Percentiles rank a stretch among this genome's conserved stretches.
Conservation (phyloP, 2,113 vertebrate genomes). For the Oncorhynchus mykiss region DNA sequence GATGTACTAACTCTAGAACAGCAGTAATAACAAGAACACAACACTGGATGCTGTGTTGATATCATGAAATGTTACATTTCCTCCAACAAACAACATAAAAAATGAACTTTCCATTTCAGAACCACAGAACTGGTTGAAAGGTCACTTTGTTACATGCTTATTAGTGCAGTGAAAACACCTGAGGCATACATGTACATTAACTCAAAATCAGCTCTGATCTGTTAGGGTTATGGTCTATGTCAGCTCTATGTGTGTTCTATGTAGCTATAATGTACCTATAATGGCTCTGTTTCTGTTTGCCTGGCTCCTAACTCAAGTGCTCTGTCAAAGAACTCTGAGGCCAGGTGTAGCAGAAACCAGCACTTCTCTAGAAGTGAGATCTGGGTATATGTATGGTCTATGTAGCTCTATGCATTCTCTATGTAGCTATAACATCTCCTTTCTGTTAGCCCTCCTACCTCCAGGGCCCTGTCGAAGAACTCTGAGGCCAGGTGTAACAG, state of each 20-base stretch:
- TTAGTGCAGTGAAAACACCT: background rate
- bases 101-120: background rate
- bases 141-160: background rate
- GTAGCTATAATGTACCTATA: background rate
- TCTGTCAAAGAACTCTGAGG: slow-evolving; percentile 80
- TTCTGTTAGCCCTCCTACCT: slow-evolving; percentile 68
- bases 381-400: slow-evolving; percentile 82
- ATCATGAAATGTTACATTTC: slow-evolving; percentile 4
- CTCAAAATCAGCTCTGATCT: no score
- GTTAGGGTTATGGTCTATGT: slow-evolving; percentile 60
- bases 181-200: background rate
- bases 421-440: background rate
- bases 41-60: background rate
- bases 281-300: background rate
- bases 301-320: slow-evolving; percentile 76
- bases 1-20: background rate
- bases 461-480: slow-evolving; percentile 80
- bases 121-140: background rate
- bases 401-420: slow-evolving; percentile 53
- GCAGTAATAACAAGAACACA: background rate
- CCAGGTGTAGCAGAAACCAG: slow-evolving; percentile 76
- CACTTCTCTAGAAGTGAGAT: slow-evolving; percentile 78
- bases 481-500: slow-evolving; percentile 79
- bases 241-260: slow-evolving; percentile 69
- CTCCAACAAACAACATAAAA: background rate